Evolutionary conservation across 2,113 vertebrate species (phyloP), one percentile per base, ranked within the genome.

Genomic region (Pteropus alecto): DNA sequence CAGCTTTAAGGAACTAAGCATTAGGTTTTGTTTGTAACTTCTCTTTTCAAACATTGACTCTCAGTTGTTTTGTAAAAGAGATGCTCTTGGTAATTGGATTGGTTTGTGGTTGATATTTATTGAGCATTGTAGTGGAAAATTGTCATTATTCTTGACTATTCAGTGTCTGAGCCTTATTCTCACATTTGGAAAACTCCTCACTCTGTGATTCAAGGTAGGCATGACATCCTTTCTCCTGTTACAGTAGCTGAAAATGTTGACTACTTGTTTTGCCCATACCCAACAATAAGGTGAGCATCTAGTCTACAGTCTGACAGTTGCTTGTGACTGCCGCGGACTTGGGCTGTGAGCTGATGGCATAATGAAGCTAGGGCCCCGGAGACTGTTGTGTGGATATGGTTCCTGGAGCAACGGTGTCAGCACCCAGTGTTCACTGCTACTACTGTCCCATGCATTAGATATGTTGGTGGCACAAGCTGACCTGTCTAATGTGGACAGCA

Each of bases 71-170:
- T 76, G 16, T 51, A 74, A 38, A 28, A 78, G 63, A 65, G 51
- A 74, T 26, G 16, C 24, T 94, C 51, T 58, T 67, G 14, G 28
- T 92, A 68, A 89, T 8, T 83, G 41, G 38, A 24, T 79, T 77
- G 26, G 48, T 90, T 54, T 78, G 15, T 91, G 71, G 41, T 86
- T 78, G 46, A 22, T 93, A 83, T 63, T 77, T 82, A 46, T 76
- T 86, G 82, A 94, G 84, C 9, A 48, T 8, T 51, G 13, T 16
- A 71, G 30, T 60, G 26, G 85, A 90, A 92, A 71, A 65, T 15
- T 56, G 43, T 71, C 22, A 38, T 74, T 67, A 24, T 46, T 93
- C 93, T 76, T 68, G 30, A 68, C 84, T 58, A 48, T 48, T 96
- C 19, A 51, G 30, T 13, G 26, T 68, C 54, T 85, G n/a, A 73